A percentile compares a stretch with the other conserved stretches of the same genome.
Evolutionary conservation across 1,140 invertebrate genomes (phyloP).

Genomic region (Cydia fagiglandana): DNA sequence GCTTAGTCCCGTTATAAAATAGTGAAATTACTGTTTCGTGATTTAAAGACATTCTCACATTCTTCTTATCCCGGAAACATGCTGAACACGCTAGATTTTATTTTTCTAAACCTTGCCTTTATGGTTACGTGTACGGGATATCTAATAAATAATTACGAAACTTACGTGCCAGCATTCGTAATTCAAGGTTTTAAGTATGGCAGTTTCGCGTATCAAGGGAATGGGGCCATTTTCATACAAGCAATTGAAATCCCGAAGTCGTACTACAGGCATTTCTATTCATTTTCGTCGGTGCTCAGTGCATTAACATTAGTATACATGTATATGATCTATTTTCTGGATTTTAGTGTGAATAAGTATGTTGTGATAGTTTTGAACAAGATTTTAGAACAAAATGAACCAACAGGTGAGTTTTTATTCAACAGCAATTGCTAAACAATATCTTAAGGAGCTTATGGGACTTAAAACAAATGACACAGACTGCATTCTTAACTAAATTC

Average conservation of each 20-base stretch:
- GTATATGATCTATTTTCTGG: slow-evolving; percentile 75
- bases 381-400: slow-evolving; percentile 76
- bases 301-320: slow-evolving; percentile 74
- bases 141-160: slow-evolving; percentile 82
- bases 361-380: slow-evolving; percentile 76
- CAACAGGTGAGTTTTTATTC: slow-evolving; percentile 71
- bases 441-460: neutral
- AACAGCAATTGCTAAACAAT: slow-evolving; percentile 34
- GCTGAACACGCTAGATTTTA: slow-evolving; percentile 80
- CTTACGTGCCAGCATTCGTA: slow-evolving; percentile 82
- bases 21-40: neutral
- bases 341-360: slow-evolving; percentile 72
- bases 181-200: slow-evolving; percentile 84
- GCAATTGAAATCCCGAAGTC: slow-evolving; percentile 85
- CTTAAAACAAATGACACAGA: no score
- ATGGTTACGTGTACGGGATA: slow-evolving; percentile 78
- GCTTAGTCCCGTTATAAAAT: neutral
- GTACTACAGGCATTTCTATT: slow-evolving; percentile 88
- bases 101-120: slow-evolving; percentile 79
- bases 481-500: no score
- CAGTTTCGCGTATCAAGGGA: slow-evolving; percentile 81
- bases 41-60: neutral
- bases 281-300: slow-evolving; percentile 81
- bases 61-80: slow-evolving; percentile 43
- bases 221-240: slow-evolving; percentile 74